Base-by-base conservation (phyloP, 2,797 vertebrate species). In the Chaetophractus vellerosus region DNA sequence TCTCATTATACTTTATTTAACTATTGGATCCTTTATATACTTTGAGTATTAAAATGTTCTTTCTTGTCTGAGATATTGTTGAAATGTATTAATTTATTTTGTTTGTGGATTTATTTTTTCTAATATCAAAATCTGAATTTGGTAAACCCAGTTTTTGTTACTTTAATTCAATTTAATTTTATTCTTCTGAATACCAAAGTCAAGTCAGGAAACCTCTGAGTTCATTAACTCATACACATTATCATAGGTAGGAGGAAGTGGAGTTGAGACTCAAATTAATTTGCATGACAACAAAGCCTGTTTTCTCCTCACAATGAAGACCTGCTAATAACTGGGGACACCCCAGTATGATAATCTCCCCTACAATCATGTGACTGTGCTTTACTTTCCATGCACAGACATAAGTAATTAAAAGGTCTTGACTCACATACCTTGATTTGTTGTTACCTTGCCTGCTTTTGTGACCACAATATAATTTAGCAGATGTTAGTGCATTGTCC, bases 401-500 rank as follows among this genome's bases (percentile, higher is more conserved):
- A 18, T 84, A 87, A 74, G 15, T 71, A 82, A 11, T 5, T 81
- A 83, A 16, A 38, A 55, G 0, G 0, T 21, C n/a, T 74, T 66
- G 36, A 66, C 66, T 93, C 0, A 88, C 45, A 45, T 86, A 21
- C 63, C 87, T 15, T 18, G 24, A 68, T 92, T 88, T 92, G 6
- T 76, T 88, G 59, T n/a, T 82, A 31, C 0, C 0, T 84, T 85
- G 82, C 50, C 93, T 88, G 28, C 12, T 36, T 80, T 94, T 94
- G 33, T 74, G 75, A 12, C 87, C 80, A 71, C 3, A 21, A 50
- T 92, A 82, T 81, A 90, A n/a, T 59, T 59, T 90, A 64, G 23
- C 31, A 61, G 64, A 57, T 87, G 26, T 79, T 66, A 50, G 52
- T 91, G 68, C 41, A 78, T 33, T 28, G 19, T 50, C 95, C 83